Evolutionary conservation across 2,113 vertebrate species (phyloP).

Genomic region (Thunnus thynnus): DNA sequence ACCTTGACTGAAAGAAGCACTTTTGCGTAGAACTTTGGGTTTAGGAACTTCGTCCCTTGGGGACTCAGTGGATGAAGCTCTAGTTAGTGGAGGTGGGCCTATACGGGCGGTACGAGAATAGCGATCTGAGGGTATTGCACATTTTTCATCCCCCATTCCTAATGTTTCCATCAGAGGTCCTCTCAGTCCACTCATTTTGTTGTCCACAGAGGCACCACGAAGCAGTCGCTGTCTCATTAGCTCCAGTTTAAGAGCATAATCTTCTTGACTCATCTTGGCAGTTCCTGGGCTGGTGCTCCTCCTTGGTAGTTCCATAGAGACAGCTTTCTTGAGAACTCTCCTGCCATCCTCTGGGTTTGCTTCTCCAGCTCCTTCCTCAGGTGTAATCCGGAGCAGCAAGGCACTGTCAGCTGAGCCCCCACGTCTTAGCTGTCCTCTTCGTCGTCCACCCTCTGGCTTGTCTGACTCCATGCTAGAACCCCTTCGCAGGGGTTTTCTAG

Average conservation of each 20-base stretch:
- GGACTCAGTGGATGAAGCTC: conserved; percentile 93
- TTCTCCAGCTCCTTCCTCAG: conserved; percentile 73
- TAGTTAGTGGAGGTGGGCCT: conserved; percentile 85
- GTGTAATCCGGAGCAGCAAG: conserved; percentile 84
- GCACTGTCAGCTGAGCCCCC: conserved; percentile 95
- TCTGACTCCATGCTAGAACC: conserved; percentile 88
- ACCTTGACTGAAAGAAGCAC: conserved; percentile 96
- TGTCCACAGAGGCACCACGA: conserved; percentile 89
- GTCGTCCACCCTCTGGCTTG: conserved; percentile 76
- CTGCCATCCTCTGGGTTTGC: conserved; percentile 74
- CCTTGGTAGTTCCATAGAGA: conserved; percentile 91
- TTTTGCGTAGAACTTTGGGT: conserved; percentile 90
- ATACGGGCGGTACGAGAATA: conserved; percentile 80
- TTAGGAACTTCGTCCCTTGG: conserved; percentile 83
- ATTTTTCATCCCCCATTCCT: conserved; percentile 88
- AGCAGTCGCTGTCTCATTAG: conserved; percentile 94
- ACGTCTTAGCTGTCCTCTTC: conserved; percentile 89
- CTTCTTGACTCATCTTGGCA: conserved; percentile 89
- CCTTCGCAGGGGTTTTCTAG: conserved; percentile 87
- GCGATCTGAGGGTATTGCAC: conserved; percentile 74
- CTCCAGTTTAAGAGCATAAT: conserved; percentile 93
- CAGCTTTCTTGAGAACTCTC: conserved; percentile 88
- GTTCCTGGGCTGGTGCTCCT: conserved; percentile 88
- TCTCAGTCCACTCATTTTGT: conserved; percentile 95
- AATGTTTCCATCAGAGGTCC: conserved; percentile 95